A percentile compares a stretch with the other conserved stretches of the same genome.
phyloP scores from a whole-genome alignment of 2,888 invertebrate genomes.

The Eupithecia vulgata region DNA sequence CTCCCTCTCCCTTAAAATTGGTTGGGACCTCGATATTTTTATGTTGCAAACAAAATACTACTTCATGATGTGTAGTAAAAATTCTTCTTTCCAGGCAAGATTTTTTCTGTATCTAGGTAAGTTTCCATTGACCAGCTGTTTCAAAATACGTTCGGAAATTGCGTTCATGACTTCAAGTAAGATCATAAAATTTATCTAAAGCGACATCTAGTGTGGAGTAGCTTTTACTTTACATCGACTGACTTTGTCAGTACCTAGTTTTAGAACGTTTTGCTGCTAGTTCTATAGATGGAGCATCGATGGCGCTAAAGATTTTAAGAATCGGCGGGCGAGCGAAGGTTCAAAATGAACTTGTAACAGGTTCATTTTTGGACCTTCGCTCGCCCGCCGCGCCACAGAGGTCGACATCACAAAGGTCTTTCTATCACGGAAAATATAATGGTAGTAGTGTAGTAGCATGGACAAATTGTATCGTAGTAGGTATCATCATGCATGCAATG shows the following conservation, averaged over 20 bases:
- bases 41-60: neutral
- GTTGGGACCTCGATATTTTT: neutral
- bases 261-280: neutral
- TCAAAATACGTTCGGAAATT: neutral
- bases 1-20: neutral
- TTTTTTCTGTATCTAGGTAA: constrained; percentile 3
- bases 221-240: constrained; percentile 1
- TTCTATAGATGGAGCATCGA: constrained; percentile 1
- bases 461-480: too few relatives aligned
- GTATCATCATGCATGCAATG: too few relatives aligned
- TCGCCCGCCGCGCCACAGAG: too few relatives aligned
- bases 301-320: neutral
- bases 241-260: neutral
- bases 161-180: neutral
- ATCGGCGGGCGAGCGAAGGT: too few relatives aligned
- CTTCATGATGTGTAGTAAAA: neutral
- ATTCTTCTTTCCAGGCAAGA: neutral
- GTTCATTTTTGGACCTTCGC: too few relatives aligned
- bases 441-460: too few relatives aligned
- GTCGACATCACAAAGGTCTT: too few relatives aligned
- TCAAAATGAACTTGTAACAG: too few relatives aligned
- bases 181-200: neutral
- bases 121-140: neutral
- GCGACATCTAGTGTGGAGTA: constrained; percentile 19
- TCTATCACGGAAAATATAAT: too few relatives aligned